These are phyloP conservation scores for Osmerus eperlanus DNA, from an alignment of 2,113 vertebrate species.

Conservation along the genomic window DNA sequence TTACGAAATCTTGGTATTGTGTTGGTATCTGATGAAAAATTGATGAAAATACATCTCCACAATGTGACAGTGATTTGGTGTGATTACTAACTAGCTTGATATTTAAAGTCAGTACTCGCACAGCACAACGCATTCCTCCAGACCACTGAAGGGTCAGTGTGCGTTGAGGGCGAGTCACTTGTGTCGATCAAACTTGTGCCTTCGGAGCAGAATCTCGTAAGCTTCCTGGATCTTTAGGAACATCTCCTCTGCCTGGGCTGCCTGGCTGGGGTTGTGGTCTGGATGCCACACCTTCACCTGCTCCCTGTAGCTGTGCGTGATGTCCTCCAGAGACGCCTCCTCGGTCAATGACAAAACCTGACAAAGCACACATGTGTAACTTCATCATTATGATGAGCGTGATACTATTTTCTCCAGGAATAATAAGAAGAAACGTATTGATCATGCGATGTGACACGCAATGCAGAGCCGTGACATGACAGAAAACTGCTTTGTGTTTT, in stretches of 20 bases:
- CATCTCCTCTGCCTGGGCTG: conserved; percentile 72
- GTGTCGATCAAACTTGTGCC: conserved; percentile 52
- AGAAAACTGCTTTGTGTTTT: too few species aligned
- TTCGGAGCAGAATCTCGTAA: conserved; percentile 73
- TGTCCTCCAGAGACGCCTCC: conserved; percentile 77
- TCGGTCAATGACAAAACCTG: conserved; percentile 77
- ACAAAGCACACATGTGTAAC: conserved; percentile 24
- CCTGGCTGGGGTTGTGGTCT: conserved; percentile 78
- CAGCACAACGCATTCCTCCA: too few species aligned
- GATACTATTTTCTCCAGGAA: not conserved
- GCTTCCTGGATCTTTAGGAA: conserved; percentile 85
- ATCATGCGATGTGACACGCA: too few species aligned
- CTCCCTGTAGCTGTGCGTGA: conserved; percentile 77
- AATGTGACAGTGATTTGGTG: too few species aligned
- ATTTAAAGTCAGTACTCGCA: too few species aligned
- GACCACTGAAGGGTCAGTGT: not conserved
- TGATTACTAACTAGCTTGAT: too few species aligned
- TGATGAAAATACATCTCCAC: too few species aligned
- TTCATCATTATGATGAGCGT: not conserved
- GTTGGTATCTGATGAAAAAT: too few species aligned
- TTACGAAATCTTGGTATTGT: too few species aligned
- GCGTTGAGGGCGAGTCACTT: conserved; percentile 32
- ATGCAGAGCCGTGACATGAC: too few species aligned
- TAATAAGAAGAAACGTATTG: not conserved
- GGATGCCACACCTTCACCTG: conserved; percentile 86